Percentiles rank a stretch among this genome's conserved stretches.
These are phyloP conservation scores for Drosophila kambysellisi DNA, from an alignment of 2,888 invertebrate genomes.

Conservation along the genomic window DNA sequence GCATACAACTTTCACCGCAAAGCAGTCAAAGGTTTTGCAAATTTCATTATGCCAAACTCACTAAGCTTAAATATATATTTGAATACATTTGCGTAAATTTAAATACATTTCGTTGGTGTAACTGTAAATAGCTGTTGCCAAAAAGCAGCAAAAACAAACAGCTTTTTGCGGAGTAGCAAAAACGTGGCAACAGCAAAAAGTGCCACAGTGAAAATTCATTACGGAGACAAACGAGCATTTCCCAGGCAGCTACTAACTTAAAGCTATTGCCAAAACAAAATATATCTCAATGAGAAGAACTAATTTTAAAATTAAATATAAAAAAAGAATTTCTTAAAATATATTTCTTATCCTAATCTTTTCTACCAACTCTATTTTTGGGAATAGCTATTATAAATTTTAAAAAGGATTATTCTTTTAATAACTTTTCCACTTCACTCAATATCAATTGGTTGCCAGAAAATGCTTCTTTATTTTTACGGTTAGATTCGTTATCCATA, in stretches of 20 bases:
- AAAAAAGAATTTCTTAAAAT: not conserved
- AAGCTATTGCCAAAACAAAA: slow-evolving; percentile 9
- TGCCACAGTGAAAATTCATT: slow-evolving; percentile 15
- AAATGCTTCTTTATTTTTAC: slow-evolving; percentile 10
- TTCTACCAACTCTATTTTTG: too few relatives aligned
- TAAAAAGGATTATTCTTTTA: slow-evolving; percentile 12
- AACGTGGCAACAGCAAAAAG: slow-evolving; percentile 4
- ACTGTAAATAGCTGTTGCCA: slow-evolving; percentile 4
- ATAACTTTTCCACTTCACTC: slow-evolving; percentile 8
- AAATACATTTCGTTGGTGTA: not conserved
- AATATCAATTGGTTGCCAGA: slow-evolving; percentile 18
- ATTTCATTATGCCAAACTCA: slow-evolving; percentile 47
- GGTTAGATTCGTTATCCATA: slow-evolving; percentile 24
- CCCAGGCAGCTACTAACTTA: slow-evolving; percentile 1
- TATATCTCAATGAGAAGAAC: not conserved
- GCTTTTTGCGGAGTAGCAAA: slow-evolving; percentile 3
- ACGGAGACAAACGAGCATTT: slow-evolving; percentile 28
- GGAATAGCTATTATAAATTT: slow-evolving; percentile 20
- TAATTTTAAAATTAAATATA: not conserved
- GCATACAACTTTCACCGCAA: slow-evolving; percentile 42
- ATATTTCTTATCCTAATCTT: too few relatives aligned
- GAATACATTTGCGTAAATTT: not conserved
- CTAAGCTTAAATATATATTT: slow-evolving; percentile 4
- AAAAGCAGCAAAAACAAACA: slow-evolving; percentile 13
- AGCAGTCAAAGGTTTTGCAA: slow-evolving; percentile 51